A percentile compares a stretch with the other conserved stretches of the same genome.
Conservation (phyloP, 2,113 vertebrate species). For the Colaptes auratus region DNA sequence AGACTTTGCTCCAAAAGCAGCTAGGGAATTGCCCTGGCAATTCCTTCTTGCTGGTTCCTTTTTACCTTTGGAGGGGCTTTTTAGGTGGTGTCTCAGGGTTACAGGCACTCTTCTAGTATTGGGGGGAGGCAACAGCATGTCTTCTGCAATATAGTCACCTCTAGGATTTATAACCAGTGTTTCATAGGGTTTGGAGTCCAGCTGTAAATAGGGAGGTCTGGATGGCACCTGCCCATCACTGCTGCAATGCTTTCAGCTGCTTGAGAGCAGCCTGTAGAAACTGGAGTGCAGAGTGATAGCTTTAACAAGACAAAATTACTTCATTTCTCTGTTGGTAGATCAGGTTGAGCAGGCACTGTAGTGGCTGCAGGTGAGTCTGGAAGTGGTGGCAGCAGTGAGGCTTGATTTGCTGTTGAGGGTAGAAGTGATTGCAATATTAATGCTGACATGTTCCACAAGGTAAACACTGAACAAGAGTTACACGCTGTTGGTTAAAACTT, state of each 20-base stretch:
- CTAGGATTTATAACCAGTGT: neutral
- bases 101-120: neutral
- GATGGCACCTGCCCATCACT: fast-evolving
- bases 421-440: neutral
- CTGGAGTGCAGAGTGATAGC: neutral
- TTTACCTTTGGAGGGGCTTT: neutral
- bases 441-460: neutral
- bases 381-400: neutral
- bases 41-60: neutral
- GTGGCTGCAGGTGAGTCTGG: neutral
- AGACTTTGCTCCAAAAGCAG: neutral
- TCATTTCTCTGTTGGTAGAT: neutral
- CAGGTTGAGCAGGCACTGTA: neutral
- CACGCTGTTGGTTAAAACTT: neutral
- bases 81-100: neutral
- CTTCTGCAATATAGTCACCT: neutral
- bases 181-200: neutral
- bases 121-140: neutral
- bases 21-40: neutral
- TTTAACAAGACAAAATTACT: neutral
- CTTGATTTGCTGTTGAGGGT: neutral
- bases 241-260: neutral
- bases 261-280: neutral
- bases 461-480: neutral
- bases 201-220: neutral